Conservation (phyloP, 2,888 invertebrate genomes). For the Tachina lurida region DNA sequence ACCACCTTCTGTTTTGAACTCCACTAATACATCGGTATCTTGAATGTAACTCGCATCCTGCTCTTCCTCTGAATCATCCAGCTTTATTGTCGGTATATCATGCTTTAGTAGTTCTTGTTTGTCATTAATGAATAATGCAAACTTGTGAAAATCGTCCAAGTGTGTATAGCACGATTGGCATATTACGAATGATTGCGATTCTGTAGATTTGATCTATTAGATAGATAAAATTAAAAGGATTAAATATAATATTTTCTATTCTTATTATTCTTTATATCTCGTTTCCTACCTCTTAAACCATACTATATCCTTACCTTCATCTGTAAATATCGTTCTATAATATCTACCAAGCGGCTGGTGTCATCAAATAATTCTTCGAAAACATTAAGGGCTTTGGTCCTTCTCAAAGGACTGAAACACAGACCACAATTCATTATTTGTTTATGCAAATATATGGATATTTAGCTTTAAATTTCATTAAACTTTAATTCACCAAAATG, state of each 20-base stretch:
- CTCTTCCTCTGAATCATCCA: slow-evolving; percentile 62
- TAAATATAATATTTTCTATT: background rate
- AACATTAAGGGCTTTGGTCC: slow-evolving; percentile 58
- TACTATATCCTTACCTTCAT: slow-evolving; percentile 64
- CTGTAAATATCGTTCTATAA: slow-evolving; percentile 69
- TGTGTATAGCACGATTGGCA: slow-evolving; percentile 71
- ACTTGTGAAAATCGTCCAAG: slow-evolving; percentile 71
- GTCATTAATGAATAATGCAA: slow-evolving; percentile 68
- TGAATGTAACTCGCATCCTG: slow-evolving; percentile 59
- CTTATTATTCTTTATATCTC: background rate
- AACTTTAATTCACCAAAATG: slow-evolving; percentile 51
- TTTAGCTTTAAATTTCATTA: slow-evolving; percentile 39
- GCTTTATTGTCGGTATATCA: slow-evolving; percentile 64
- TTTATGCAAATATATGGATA: slow-evolving; percentile 24
- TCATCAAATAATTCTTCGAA: slow-evolving; percentile 55
- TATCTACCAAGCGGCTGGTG: slow-evolving; percentile 56
- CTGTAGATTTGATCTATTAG: slow-evolving; percentile 33
- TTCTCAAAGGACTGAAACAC: slow-evolving; percentile 62
- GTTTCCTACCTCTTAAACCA: background rate
- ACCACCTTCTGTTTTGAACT: slow-evolving; percentile 56
- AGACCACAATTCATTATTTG: slow-evolving; percentile 71
- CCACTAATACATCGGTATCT: slow-evolving; percentile 75
- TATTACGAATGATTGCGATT: slow-evolving; percentile 60
- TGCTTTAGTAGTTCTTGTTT: slow-evolving; percentile 67
- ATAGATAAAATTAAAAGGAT: background rate